phyloP scores from a whole-genome alignment of 1,140 invertebrate genomes.

The Drosophila parvula region DNA sequence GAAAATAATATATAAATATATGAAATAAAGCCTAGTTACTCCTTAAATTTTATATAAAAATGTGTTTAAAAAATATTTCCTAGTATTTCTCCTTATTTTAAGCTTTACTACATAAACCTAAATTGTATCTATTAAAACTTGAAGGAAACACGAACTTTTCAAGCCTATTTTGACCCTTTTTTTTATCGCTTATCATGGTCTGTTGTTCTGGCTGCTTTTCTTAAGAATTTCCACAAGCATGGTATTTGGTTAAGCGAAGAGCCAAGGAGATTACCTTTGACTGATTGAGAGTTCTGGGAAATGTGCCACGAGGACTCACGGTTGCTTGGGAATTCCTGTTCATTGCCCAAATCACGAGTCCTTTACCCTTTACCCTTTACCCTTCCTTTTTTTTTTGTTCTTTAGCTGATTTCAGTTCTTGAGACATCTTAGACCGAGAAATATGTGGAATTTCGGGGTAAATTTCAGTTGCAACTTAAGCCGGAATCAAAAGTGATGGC shows the following conservation, averaged over 20 bases:
- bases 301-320: background rate
- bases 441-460: background rate
- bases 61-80: no score
- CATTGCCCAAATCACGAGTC: background rate
- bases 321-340: constrained; percentile 7
- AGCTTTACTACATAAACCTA: no score
- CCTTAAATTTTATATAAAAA: no score
- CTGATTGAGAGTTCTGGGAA: background rate
- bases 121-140: background rate
- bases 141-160: background rate
- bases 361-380: background rate
- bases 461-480: background rate
- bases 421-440: background rate
- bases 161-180: background rate
- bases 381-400: background rate
- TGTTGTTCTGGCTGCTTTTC: background rate
- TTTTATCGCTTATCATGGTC: background rate
- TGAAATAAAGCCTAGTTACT: no score
- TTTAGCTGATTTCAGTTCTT: background rate
- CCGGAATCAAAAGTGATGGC: background rate
- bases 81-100: no score
- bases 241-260: constrained; percentile 6
- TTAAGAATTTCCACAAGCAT: background rate
- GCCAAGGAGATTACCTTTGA: constrained; percentile 7
- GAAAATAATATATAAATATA: no score